Evolutionary conservation across 1,140 invertebrate species (phyloP), one percentile per base, ranked within the genome.

Genomic region (Megalopta genalis): DNA sequence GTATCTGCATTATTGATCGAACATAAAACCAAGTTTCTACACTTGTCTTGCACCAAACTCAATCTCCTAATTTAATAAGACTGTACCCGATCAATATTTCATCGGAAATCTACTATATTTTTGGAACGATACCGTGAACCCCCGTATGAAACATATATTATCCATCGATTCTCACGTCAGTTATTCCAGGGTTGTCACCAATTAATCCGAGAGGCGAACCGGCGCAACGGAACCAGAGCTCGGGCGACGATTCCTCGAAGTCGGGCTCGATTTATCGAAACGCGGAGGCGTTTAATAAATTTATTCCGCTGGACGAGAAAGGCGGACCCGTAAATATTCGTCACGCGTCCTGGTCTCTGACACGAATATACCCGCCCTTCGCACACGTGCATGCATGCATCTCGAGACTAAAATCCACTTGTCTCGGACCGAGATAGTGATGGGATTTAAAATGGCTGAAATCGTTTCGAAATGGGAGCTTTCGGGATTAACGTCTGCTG

Each of bases 321-420:
- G 65, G 57, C 59, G 16, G 62, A 77, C 25, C n/a, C 27, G 68
- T 67, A 83, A 78, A 82, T 78, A 76, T 83, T 77, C 68, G 49
- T 52, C 62, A 54, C 46, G 16, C 49, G 63, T 39, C 39, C 49
- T 21, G 54, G 14, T 37, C 79, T 46, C 37, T 59, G 72, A 68
- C 64, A 64, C 39, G 63, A 46, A 42, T 63, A 57, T 60, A 37
- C 65, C 46, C 18, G 54, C 46, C 37, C 10, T 32, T 16, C 62
- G 67, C 54, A 64, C 54, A 71, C 62, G 52, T 52, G 16, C 16
- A 21, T 18, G 16, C 49, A 52, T 32, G 63, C 68, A 62, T 52
- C 76, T 71, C 63, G 42, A 84, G 39, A 62, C 23, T 46, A 67
- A 77, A 84, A 85, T 84, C 46, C 73, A 77, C 25, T 74, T 25